Base-by-base conservation (phyloP, 2,113 vertebrate genomes). In the Microcebus griseorufus region DNA sequence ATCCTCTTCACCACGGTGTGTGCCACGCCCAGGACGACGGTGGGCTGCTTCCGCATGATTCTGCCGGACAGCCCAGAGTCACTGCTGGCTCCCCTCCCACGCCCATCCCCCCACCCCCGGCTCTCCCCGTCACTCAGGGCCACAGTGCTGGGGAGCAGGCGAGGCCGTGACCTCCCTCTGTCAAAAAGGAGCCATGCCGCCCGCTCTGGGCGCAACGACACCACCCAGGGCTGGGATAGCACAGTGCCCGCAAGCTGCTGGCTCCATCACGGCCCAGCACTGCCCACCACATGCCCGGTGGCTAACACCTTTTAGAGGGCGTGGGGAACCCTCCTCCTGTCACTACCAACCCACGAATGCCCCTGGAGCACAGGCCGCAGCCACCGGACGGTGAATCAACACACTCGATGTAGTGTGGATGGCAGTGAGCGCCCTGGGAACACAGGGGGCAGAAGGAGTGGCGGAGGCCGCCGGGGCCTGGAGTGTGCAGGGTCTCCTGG, bases 41-140 rank as follows among this genome's bases (percentile, higher is more conserved):
- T 97, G 0, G 99, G 99, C 98, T 99, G 99, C 94, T 99, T 99
- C 9, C 99, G 98, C 99, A 99, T 99, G 11, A 99, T 99, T 98
- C 99, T 99, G 98, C 6, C 5, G 3, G 22, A 6, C 0, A 12
- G 29, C 5, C 55, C 5, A 4, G 51, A 60, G 48, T 92, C 45
- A 79, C 1, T n/a, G 3, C 10, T 0, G 34, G 34, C n/a, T 45
- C 81, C 4, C 17, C 64, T 10, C 39, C 64, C 5, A 3, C 2
- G 53, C 22, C n/a, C n/a, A 3, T 1, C 58, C 65, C 2, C 1
- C 85, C 11, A 6, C 65, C 2, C 1, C 80, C 11, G 6, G 48
- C 14, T 45, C 20, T 2, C 27, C 7, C 39, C n/a, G 6, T 17
- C 69, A 32, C 70, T 29, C n/a, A 64, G 29, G 65, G 64, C 32